phyloP scores from a whole-genome alignment of 2,797 vertebrate genomes.

The Orientallactaga sibirica region DNA sequence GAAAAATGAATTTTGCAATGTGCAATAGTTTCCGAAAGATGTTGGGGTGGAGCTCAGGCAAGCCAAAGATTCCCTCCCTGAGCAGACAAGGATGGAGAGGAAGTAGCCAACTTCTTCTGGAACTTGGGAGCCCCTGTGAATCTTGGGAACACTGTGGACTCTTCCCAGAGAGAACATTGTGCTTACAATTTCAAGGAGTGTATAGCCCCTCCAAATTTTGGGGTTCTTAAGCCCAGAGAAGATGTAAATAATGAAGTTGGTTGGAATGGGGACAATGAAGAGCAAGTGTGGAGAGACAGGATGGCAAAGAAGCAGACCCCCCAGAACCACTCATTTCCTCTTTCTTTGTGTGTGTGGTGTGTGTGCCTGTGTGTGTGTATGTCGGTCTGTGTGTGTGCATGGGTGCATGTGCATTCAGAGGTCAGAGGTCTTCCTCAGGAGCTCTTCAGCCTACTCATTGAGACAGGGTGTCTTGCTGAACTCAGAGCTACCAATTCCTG shows the following conservation, averaged over 20 bases:
- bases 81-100: not conserved
- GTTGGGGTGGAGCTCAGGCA: not conserved
- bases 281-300: not conserved
- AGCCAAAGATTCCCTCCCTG: not conserved
- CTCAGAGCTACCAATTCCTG: too few relatives aligned
- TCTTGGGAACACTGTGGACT: not conserved
- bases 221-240: not conserved
- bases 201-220: not conserved
- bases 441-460: too few relatives aligned
- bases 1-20: slow-evolving; percentile 18
- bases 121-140: not conserved
- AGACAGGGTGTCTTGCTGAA: too few relatives aligned
- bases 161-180: not conserved
- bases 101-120: not conserved
- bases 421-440: too few relatives aligned
- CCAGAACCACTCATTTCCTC: not conserved
- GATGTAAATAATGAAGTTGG: not conserved
- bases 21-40: not conserved
- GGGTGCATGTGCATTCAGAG: too few relatives aligned
- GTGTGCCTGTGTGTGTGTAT: too few relatives aligned
- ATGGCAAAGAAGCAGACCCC: not conserved
- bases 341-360: too few relatives aligned
- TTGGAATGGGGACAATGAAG: not conserved
- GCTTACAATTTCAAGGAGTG: not conserved
- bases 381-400: too few relatives aligned